phyloP scores from a whole-genome alignment of 2,797 vertebrate species.

The Poeciliopsis paucimaculata region DNA sequence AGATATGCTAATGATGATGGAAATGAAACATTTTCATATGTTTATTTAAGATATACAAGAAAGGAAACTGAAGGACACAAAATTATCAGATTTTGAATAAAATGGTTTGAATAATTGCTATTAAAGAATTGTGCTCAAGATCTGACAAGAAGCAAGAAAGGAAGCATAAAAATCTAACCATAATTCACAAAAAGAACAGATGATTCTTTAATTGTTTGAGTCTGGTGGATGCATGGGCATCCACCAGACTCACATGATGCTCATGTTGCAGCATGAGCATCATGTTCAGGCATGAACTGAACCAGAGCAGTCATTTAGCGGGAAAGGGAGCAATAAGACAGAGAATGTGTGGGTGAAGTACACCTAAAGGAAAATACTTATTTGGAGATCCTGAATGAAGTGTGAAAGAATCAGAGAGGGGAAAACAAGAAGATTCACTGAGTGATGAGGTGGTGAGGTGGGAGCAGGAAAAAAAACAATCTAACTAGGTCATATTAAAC shows the following conservation, averaged over 20 bases:
- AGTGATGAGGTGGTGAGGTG: slow-evolving; percentile 12
- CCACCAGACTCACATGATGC: no score
- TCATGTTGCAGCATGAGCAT: no score
- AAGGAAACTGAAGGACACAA: not conserved
- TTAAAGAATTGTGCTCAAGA: not conserved
- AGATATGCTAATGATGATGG: not conserved
- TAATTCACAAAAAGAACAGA: not conserved
- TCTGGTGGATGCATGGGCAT: no score
- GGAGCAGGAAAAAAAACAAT: slow-evolving; percentile 6
- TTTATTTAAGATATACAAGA: not conserved
- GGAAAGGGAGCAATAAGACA: not conserved
- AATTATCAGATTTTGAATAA: not conserved
- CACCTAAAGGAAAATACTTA: not conserved
- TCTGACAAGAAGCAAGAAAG: slow-evolving; percentile 1
- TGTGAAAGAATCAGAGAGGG: not conserved
- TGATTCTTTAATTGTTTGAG: not conserved
- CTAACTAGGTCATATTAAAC: not conserved
- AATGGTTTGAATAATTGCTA: not conserved
- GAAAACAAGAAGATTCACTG: slow-evolving; percentile 2
- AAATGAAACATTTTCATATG: not conserved
- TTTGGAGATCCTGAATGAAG: not conserved
- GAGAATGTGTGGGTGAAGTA: not conserved
- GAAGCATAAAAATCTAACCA: not conserved
- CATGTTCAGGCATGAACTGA: not conserved
- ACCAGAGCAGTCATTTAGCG: not conserved